Conservation (phyloP, 2,888 invertebrate genomes). For the Cantharis flavilabris region DNA sequence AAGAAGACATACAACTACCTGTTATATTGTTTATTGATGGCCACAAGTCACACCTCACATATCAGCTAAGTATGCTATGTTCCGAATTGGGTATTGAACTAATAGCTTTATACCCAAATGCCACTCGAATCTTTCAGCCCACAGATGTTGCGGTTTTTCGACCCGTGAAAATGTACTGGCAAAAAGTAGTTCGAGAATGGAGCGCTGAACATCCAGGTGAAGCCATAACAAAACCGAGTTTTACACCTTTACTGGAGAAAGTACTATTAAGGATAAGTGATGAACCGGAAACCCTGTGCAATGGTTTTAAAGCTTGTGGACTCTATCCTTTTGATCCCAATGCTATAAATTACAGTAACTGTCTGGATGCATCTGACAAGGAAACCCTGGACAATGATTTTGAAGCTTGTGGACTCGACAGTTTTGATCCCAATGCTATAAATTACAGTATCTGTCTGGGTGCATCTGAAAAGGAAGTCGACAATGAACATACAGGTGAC, state of each 20-base stretch:
- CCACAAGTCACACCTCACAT: background rate
- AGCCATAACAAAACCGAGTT: slow-evolving; percentile 6
- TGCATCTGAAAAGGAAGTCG: background rate
- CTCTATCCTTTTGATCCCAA: slow-evolving; percentile 30
- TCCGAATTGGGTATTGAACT: background rate
- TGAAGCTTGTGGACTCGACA: slow-evolving; percentile 31
- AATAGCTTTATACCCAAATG: slow-evolving; percentile 30
- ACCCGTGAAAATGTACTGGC: slow-evolving; percentile 34
- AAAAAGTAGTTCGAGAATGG: slow-evolving; percentile 7
- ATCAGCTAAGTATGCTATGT: background rate
- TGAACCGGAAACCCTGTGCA: slow-evolving; percentile 28
- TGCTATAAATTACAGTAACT: slow-evolving; percentile 23
- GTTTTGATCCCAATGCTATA: slow-evolving; percentile 30
- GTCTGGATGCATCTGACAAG: background rate
- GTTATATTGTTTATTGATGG: background rate
- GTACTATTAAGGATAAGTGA: background rate
- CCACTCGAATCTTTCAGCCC: slow-evolving; percentile 41
- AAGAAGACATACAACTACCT: background rate
- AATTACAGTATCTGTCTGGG: slow-evolving; percentile 8
- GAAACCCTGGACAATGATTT: slow-evolving; percentile 29
- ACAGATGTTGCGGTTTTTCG: slow-evolving; percentile 43
- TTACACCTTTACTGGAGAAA: background rate
- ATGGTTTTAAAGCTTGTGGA: slow-evolving; percentile 35
- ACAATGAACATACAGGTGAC: no score
- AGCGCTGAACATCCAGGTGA: background rate